These are phyloP conservation scores for Myrmophylax atrothorax DNA, from an alignment of 2,113 vertebrate species.

Conservation along the genomic window DNA sequence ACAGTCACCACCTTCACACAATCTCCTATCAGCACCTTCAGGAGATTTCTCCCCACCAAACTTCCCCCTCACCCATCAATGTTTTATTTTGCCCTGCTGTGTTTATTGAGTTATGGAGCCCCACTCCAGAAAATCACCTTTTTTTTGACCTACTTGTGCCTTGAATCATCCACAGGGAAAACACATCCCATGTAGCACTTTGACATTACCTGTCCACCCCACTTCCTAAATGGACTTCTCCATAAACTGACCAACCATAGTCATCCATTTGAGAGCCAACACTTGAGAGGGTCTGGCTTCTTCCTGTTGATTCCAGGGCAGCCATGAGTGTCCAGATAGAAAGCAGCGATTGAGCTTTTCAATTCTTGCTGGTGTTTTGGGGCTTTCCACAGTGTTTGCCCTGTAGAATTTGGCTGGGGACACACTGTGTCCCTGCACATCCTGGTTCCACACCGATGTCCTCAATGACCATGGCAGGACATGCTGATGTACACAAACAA, in stretches of 20 bases:
- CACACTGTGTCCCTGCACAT: background rate
- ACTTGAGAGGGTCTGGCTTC: background rate
- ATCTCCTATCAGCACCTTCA: background rate
- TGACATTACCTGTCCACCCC: background rate
- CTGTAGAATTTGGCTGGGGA: background rate
- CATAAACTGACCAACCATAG: background rate
- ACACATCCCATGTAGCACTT: background rate
- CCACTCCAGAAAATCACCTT: background rate
- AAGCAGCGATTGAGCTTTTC: background rate
- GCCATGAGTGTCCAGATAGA: accelerated
- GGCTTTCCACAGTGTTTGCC: background rate
- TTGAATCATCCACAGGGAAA: background rate
- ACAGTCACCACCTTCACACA: background rate
- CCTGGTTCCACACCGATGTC: too few species aligned
- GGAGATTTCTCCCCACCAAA: background rate
- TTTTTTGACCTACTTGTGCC: background rate
- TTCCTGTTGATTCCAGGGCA: background rate
- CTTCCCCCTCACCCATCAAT: background rate
- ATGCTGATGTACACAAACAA: background rate
- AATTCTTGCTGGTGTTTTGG: background rate
- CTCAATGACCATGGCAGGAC: background rate
- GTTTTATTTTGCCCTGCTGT: background rate
- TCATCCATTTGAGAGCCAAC: background rate
- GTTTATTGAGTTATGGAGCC: background rate
- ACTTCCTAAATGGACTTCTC: background rate